Base-by-base conservation (phyloP, 2,113 vertebrate species). In the Cryptotis parvus region DNA sequence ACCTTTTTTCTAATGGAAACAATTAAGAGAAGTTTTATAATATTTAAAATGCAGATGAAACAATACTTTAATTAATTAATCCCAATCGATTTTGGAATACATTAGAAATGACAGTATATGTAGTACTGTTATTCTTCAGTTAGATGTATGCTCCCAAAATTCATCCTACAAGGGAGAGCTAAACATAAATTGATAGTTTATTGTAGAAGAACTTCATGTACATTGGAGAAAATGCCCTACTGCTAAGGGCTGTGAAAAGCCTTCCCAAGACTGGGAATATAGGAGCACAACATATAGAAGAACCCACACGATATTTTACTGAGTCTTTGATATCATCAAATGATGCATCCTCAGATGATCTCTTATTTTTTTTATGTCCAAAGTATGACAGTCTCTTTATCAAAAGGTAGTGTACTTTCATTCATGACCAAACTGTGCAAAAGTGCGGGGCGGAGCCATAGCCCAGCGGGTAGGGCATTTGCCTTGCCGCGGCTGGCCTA, bases 31-130 rank as follows among this genome's bases (percentile, higher is more conserved):
- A 85, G 4, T 39, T 90, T 83, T 73, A 49, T 72, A 87, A 81
- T 79, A 85, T 85, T 89, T 79, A 86, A 91, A 95, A 82, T 80
- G 39, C 93, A 80, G 81, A 84, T 10, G 10, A 45, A 80, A 58
- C 73, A 43, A 7, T 35, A 87, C 79, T 92, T 92, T 39, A 92
- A 74, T 89, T 39, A 92, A 74, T 89, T 63, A 86, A 35, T n/a
- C 22, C 26, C 61, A 84, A 31, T 80, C 92, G 77, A 68, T 35
- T 83, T 86, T 35, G 70, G 78, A 81, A 75, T 35, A 14, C 37
- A 14, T 84, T 89, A 78, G 82, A 78, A 74, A 81, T 92, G 15
- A 26, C 3, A 55, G 35, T 73, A n/a, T 7, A 14, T 61, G 10
- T 41, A 33, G 61, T 39, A 41, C 27, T 26, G 58, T 27, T 55